phyloP scores from a whole-genome alignment of 2,888 invertebrate genomes.

The Alentia gelatinosa region DNA sequence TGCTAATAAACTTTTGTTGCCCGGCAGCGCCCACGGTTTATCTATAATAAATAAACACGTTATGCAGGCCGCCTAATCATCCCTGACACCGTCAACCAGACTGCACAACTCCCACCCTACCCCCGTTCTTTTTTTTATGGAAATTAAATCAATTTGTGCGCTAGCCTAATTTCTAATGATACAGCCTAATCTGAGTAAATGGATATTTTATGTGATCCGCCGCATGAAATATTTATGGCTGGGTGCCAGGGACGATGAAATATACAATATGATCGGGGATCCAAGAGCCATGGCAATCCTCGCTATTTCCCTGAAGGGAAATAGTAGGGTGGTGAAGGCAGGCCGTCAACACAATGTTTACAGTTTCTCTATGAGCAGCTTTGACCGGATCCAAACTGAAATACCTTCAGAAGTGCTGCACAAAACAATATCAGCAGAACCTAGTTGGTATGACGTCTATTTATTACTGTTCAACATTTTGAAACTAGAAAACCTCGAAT shows the following conservation, averaged over 20 bases:
- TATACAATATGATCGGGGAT: conserved; percentile 12
- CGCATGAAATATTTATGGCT: conserved; percentile 33
- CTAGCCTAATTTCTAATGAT: neutral
- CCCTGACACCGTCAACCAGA: neutral
- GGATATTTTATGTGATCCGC: neutral
- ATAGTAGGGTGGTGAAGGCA: too few relatives aligned
- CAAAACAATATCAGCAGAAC: too few relatives aligned
- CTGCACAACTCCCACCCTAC: neutral
- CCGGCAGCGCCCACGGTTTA: neutral
- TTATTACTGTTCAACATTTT: too few relatives aligned
- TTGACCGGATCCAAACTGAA: too few relatives aligned
- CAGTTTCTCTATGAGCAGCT: too few relatives aligned
- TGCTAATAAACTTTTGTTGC: neutral
- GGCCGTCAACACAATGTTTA: too few relatives aligned
- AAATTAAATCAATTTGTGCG: conserved; percentile 52
- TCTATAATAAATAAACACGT: conserved; percentile 49
- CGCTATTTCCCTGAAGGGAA: too few relatives aligned
- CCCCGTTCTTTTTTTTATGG: neutral
- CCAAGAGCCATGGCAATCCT: neutral
- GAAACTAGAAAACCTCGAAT: too few relatives aligned
- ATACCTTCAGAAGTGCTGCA: too few relatives aligned
- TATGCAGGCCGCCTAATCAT: neutral
- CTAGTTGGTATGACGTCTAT: too few relatives aligned
- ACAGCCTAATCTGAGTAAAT: conserved; percentile 8
- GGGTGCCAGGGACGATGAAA: neutral